Evolutionary conservation across 2,888 invertebrate species (phyloP).

Genomic region (Nephrotoma appendiculata): DNA sequence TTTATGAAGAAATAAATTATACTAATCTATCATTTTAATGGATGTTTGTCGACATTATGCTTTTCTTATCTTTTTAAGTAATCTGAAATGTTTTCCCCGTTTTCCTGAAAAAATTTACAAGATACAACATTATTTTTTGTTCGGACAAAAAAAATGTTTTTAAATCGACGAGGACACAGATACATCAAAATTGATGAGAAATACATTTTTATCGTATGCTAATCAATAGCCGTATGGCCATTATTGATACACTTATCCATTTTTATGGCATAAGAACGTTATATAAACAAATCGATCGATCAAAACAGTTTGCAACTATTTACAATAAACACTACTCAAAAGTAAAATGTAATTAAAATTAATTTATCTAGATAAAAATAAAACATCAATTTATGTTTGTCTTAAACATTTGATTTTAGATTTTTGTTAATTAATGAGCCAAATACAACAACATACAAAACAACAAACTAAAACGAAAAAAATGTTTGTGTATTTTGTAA

Average conservation of each 20-base stretch:
- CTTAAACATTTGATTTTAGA: background rate
- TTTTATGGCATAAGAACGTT: no score
- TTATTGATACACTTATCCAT: no score
- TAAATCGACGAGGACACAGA: no score
- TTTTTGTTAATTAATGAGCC: background rate
- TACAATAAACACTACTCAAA: background rate
- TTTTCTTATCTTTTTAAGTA: background rate
- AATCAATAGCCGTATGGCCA: no score
- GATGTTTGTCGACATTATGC: slow-evolving; percentile 6
- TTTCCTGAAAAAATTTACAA: background rate
- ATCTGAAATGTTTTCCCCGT: background rate
- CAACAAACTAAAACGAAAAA: background rate
- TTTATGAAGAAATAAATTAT: background rate
- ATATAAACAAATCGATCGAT: background rate
- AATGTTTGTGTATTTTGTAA: background rate
- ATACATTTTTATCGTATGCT: no score
- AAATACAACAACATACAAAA: background rate
- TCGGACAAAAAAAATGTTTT: background rate
- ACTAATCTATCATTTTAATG: slow-evolving; percentile 8
- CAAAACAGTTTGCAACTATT: background rate
- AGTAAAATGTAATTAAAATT: background rate
- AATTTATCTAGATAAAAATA: background rate
- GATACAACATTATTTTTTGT: background rate
- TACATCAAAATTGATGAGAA: no score
- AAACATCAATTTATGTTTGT: background rate